Base-by-base conservation (phyloP, 2,113 vertebrate species). In the Pimephales promelas region DNA sequence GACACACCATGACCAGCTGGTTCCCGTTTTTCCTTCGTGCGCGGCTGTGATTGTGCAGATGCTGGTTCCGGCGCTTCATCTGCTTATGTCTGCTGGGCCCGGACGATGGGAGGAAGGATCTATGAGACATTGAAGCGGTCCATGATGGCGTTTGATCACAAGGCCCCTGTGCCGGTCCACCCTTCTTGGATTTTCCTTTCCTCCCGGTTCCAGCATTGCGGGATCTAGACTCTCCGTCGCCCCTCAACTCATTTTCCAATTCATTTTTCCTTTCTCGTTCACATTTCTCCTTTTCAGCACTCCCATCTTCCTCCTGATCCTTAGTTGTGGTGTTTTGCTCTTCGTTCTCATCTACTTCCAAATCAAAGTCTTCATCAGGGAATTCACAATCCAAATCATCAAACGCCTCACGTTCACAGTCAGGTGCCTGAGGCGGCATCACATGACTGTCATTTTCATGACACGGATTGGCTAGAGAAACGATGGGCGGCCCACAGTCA, bases 51-150 rank as follows among this genome's bases (percentile, higher is more conserved):
- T 94, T 93, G 86, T 94, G 92, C 83, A 94, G 92, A 66, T 93
- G 94, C 81, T 95, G 93, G 91, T 93, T 96, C 56, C 96, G 92
- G 85, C 94, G 94, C 77, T 93, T 94, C 34, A 90, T 86, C 84
- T 92, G 94, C 84, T 92, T 96, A 88, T 95, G 95, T 86, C 93
- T 94, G 76, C 92, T 87, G 1, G 92, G 86, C 20, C 93, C 89
- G 4, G 93, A 92, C 68, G 86, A 82, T 16, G 85, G 82, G 4
- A 91, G 84, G 26, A 72, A 91, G 22, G 92, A 88, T 90, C 91
- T 92, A 13, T 89, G 89, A 40, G 92, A 88, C 82, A 90, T 87
- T 10, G 89, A 71, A 2, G 82, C 81, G 0, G 64, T 70, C 84
- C 84, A 85, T 10, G 83, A 87, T 43, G 88, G 88, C 68, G 73